A percentile compares a stretch with the other conserved stretches of the same genome.
These are phyloP conservation scores for Eupithecia subfuscata DNA, from an alignment of 2,888 invertebrate genomes.

Conservation along the genomic window DNA sequence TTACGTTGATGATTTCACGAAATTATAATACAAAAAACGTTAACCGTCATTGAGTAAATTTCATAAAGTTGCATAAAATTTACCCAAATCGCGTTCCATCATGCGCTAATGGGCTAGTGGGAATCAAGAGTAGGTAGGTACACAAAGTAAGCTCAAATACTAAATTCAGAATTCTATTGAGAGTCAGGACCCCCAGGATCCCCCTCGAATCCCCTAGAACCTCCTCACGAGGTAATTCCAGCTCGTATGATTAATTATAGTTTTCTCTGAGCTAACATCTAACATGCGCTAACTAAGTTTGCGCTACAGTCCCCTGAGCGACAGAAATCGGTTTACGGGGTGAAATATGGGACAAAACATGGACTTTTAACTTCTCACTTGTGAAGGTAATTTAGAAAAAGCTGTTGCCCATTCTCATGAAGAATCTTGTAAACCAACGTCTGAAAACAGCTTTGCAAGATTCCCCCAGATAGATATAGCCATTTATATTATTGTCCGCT, in stretches of 20 bases:
- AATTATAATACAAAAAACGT: no score
- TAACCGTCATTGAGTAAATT: no score
- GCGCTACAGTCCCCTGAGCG: conserved; percentile 55
- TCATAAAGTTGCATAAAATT: neutral
- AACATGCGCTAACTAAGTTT: conserved; percentile 68
- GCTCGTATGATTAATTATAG: conserved; percentile 17
- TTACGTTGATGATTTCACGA: no score
- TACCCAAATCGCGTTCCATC: neutral
- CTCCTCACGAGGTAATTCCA: conserved; percentile 16
- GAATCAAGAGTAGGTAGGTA: neutral
- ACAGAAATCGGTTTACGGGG: conserved; percentile 66
- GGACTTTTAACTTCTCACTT: neutral
- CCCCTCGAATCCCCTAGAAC: neutral
- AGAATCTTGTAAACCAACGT: no score
- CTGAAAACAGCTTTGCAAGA: no score
- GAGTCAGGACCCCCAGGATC: neutral
- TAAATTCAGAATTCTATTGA: neutral
- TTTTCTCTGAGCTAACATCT: conserved; percentile 45
- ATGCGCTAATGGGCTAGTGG: neutral
- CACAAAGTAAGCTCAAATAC: neutral
- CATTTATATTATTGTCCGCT: no score
- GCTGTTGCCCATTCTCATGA: no score
- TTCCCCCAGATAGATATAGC: no score
- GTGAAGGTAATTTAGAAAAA: neutral
- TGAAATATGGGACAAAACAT: conserved; percentile 35